Evolutionary conservation across 2,888 invertebrate genomes (phyloP).

Genomic region (Tinea trinotella): DNA sequence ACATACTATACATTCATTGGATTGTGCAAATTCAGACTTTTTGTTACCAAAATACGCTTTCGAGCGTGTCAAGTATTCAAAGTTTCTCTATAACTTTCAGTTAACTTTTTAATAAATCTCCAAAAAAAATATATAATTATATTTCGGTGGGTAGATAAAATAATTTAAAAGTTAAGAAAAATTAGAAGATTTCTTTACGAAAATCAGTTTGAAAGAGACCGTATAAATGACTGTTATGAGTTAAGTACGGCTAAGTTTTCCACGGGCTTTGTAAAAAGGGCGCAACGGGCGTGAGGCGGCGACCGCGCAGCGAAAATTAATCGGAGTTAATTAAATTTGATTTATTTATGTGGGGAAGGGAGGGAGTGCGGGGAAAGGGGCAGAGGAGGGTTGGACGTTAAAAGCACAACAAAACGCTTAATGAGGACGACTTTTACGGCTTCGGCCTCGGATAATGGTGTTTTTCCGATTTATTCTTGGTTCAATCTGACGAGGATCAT

Average conservation of each 20-base stretch:
- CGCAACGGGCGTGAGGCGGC: slow-evolving; percentile 31
- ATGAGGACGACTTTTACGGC: slow-evolving; percentile 66
- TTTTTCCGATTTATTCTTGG: slow-evolving; percentile 48
- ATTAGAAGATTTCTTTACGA: slow-evolving; percentile 10
- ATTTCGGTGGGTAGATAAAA: background rate
- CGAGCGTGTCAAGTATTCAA: background rate
- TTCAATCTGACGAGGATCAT: slow-evolving; percentile 22
- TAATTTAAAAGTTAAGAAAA: slow-evolving; percentile 6
- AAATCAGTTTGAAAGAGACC: slow-evolving; percentile 10
- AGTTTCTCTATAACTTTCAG: background rate
- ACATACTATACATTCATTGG: background rate
- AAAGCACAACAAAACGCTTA: slow-evolving; percentile 66
- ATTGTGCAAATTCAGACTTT: slow-evolving; percentile 15
- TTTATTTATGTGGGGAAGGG: slow-evolving; percentile 62
- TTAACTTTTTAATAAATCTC: background rate
- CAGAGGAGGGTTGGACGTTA: slow-evolving; percentile 27
- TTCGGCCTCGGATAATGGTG: slow-evolving; percentile 52
- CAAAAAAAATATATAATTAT: background rate
- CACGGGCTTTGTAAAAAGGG: slow-evolving; percentile 13
- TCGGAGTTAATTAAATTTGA: slow-evolving; percentile 72
- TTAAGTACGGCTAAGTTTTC: slow-evolving; percentile 10
- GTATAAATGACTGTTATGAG: slow-evolving; percentile 10
- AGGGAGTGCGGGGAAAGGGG: slow-evolving; percentile 27
- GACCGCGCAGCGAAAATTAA: slow-evolving; percentile 63
- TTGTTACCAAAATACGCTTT: slow-evolving; percentile 11